Percentiles rank a stretch among this genome's conserved stretches.
Evolutionary conservation across 1,140 invertebrate genomes (phyloP).

Genomic region (Schlechtendalia chinensis): DNA sequence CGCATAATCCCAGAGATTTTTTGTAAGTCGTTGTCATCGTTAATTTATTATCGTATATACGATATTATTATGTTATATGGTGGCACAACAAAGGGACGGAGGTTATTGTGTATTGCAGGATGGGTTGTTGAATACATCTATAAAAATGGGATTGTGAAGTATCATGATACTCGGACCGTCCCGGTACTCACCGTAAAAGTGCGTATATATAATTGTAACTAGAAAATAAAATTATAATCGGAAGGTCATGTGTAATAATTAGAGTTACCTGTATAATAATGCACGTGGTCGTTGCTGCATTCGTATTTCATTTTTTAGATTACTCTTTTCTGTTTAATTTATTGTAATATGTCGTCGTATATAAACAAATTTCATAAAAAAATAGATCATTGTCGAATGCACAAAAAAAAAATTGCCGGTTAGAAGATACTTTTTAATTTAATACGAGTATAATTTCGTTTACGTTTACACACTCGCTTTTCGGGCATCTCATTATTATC

Average conservation of each 20-base stretch:
- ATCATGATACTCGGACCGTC: constrained; percentile 6
- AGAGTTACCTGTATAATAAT: not conserved
- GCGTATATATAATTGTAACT: not conserved
- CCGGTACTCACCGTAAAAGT: no score
- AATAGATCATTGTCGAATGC: not conserved
- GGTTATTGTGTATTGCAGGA: not conserved
- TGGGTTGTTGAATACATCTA: not conserved
- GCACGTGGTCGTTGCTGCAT: no score
- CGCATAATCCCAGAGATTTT: constrained; percentile 3
- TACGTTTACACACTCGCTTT: not conserved
- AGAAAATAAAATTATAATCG: not conserved
- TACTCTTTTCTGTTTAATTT: not conserved
- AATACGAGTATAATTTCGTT: not conserved
- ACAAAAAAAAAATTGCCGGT: no score
- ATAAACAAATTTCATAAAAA: not conserved
- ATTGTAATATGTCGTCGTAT: not conserved
- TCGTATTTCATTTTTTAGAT: not conserved
- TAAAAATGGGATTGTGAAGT: constrained; percentile 6
- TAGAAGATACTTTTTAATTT: not conserved
- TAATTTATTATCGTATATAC: not conserved
- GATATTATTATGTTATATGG: not conserved
- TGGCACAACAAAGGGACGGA: not conserved
- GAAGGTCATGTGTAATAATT: not conserved
- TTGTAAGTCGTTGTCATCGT: constrained; percentile 5
- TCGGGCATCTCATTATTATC: no score